Conservation (phyloP, 2,888 invertebrate species). For the Tipula helvola region DNA sequence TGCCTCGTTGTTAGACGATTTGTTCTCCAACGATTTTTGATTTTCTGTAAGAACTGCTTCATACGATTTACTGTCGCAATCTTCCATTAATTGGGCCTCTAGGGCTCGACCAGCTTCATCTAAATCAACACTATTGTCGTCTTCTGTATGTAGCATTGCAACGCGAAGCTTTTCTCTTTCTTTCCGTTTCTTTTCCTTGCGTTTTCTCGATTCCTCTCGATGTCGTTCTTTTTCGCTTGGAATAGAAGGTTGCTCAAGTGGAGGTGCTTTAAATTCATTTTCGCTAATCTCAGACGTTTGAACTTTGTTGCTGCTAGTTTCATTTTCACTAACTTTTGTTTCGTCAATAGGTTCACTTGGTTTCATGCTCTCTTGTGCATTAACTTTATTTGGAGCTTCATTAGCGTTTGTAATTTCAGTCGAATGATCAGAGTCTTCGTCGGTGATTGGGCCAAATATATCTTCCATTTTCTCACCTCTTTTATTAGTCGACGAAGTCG, state of each 20-base stretch:
- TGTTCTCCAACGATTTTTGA: not conserved
- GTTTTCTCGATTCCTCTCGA: conserved; percentile 34
- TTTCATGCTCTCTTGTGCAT: not conserved
- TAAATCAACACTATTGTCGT: conserved; percentile 68
- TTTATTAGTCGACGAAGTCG: conserved; percentile 28
- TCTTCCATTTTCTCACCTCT: conserved; percentile 77
- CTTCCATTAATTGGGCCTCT: conserved; percentile 66
- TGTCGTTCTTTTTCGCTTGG: conserved; percentile 29
- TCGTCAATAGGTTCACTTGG: not conserved
- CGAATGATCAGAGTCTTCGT: conserved; percentile 43
- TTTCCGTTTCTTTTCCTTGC: conserved; percentile 49
- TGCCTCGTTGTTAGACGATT: not conserved
- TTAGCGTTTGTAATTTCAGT: not conserved
- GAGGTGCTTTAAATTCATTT: not conserved
- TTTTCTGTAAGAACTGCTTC: conserved; percentile 20
- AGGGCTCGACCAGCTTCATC: conserved; percentile 71
- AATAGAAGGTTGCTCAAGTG: not conserved
- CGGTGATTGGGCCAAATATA: conserved; percentile 76
- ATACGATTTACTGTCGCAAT: conserved; percentile 41
- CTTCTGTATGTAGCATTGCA: conserved; percentile 40
- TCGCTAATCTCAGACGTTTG: not conserved
- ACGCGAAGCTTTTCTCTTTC: conserved; percentile 43
- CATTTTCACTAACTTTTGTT: not conserved
- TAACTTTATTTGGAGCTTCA: not conserved
- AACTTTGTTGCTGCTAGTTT: not conserved